These are phyloP conservation scores for Macquaria ambigua DNA, from an alignment of 2,113 vertebrate species.

Conservation along the genomic window DNA sequence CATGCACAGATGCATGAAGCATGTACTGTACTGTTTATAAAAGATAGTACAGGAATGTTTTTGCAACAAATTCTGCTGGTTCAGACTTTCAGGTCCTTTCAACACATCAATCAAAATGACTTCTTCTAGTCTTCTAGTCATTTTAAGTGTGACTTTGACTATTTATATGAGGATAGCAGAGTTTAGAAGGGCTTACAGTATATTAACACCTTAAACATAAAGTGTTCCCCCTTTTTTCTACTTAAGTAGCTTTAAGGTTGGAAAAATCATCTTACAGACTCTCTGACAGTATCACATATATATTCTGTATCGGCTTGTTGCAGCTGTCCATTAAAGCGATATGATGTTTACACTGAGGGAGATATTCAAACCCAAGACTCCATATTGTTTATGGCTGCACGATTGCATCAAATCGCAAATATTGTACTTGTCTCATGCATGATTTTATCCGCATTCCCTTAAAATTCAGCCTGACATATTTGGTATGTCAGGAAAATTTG, in stretches of 20 bases:
- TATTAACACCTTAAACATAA: neutral
- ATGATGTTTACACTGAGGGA: neutral
- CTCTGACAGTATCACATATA: neutral
- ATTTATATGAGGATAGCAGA: neutral
- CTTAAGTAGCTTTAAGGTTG: neutral
- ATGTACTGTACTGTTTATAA: neutral
- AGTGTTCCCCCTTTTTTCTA: no score
- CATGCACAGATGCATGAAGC: neutral
- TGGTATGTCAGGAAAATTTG: neutral
- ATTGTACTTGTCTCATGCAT: neutral
- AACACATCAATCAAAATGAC: no score
- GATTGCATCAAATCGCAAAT: neutral
- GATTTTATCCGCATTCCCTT: neutral
- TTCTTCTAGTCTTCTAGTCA: no score
- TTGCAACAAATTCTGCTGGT: neutral
- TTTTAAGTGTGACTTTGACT: no score
- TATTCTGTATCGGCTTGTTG: neutral
- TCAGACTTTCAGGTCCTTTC: no score
- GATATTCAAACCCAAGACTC: neutral
- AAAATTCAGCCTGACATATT: neutral
- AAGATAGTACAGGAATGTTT: slow-evolving; percentile 23
- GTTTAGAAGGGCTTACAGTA: neutral
- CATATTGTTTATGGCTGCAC: neutral
- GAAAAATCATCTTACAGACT: neutral
- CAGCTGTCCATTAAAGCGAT: neutral